Evolutionary conservation across 2,797 vertebrate species (phyloP), one percentile per base, ranked within the genome.

Genomic region (Sciaenops ocellatus): DNA sequence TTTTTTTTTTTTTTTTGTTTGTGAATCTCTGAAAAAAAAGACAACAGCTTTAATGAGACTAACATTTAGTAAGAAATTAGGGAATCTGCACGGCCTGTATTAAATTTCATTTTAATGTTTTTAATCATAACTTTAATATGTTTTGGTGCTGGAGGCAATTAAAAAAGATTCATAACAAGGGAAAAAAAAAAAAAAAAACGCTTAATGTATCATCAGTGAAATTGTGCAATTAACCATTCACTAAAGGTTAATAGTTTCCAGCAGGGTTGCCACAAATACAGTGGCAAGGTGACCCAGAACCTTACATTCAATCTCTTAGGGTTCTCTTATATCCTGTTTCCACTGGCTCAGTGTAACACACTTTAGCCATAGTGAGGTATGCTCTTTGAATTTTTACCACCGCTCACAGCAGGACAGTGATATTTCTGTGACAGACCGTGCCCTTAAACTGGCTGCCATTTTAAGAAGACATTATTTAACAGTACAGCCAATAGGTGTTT

Each of bases 241-340:
- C 24, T 16, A 38, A 30, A 69, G 69, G 66, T 67, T 64, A 72
- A 70, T 65, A 50, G 38, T 80, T 69, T 81, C 81, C 61, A 73
- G 61, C 24, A 76, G 63, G 22, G 66, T 84, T 79, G 24, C 51
- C 59, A 74, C 57, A 86, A 76, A 79, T 62, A 62, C 59, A 84
- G 47, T 34, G 28, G 57, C 34, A 75, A 72, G 46, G 59, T 84
- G 73, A 84, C 76, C 60, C 38, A 86, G 71, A 85, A 76, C 57
- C 42, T 65, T 24, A 30, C 22, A 80, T 69, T n/a, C 30, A 57
- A 56, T 63, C 68, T 68, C 24, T 17, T 54, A 26, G 9, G 63
- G 44, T 76, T 78, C 70, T 59, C 56, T 26, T 51, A 18, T 7
- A 66, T 69, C 17, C 30, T 22, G 52, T 71, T 67, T 78, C 74